phyloP scores from a whole-genome alignment of 1,140 invertebrate genomes.

The Drosophila mojavensis region DNA sequence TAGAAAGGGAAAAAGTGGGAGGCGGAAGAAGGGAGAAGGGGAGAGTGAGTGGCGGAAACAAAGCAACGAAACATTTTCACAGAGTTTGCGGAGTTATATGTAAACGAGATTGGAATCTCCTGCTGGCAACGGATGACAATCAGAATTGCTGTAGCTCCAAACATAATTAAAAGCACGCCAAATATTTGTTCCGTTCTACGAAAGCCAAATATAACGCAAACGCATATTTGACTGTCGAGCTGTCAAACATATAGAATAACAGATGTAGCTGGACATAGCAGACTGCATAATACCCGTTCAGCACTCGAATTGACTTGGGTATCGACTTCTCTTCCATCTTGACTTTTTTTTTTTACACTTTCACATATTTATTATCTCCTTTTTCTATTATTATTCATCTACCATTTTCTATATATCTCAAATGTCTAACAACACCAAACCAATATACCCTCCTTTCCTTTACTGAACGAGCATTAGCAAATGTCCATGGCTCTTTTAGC shows the following conservation, averaged over 20 bases:
- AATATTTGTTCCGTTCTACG: background rate
- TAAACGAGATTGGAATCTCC: conserved; percentile 11
- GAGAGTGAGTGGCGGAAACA: too few relatives aligned
- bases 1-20: background rate
- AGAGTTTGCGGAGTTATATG: background rate
- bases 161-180: conserved; percentile 21
- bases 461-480: too few relatives aligned
- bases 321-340: too few relatives aligned
- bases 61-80: background rate
- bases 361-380: too few relatives aligned
- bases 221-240: conserved; percentile 32
- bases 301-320: too few relatives aligned
- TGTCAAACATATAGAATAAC: conserved; percentile 14
- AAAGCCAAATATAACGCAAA: background rate
- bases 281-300: background rate
- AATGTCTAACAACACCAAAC: too few relatives aligned
- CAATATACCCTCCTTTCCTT: too few relatives aligned
- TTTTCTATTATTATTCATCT: too few relatives aligned
- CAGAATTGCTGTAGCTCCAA: background rate
- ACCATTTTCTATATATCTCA: too few relatives aligned
- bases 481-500: too few relatives aligned
- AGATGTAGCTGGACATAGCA: background rate
- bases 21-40: too few relatives aligned
- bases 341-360: too few relatives aligned
- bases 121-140: conserved; percentile 10